Evolutionary conservation across 2,797 vertebrate genomes (phyloP), one percentile per base, ranked within the genome.

Genomic region (Malacoraja senta): DNA sequence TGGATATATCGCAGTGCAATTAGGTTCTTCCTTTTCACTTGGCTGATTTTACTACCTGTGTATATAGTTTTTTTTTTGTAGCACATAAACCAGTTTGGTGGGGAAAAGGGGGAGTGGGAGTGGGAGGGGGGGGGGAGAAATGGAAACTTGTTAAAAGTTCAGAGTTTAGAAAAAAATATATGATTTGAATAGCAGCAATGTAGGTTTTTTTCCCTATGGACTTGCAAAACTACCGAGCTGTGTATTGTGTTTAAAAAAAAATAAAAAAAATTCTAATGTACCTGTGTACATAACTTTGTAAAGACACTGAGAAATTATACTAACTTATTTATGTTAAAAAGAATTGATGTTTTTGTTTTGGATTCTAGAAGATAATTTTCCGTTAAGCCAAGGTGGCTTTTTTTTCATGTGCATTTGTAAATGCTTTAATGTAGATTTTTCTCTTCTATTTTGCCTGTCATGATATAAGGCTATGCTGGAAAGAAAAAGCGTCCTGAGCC

Each of bases 221-320:
- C 94, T 95, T 94, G 96, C 96, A 96, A 96, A 96, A 95, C 95
- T 96, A 95, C 96, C 96, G 95, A 96, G 95, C 95, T 96, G 94
- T 96, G 95, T 96, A 96, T 94, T 96, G 94, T 96, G 96, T 96
- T 95, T 95, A 95, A 95, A 95, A 95, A 95, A 95, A 95, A 95
- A 93, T 94, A 93, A 95, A 95, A 94, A 94, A 95, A 53, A 53
- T 53, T 96, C 95, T 96, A 94, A 94, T 96, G 95, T 96, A 96
- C 96, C 96, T 97, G 97, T 97, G 97, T 97, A 96, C 95, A 97
- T 97, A 97, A 97, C 96, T 96, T 95, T 97, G 97, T 99, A 98
- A 98, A 99, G 97, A 99, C 98, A 99, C 98, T 99, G 98, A 99
- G 97, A 98, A 99, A 98, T 97, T 99, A 98, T 98, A 99, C 98